Conservation (phyloP, 2,888 invertebrate species). For the Gisinianus flammeolus region DNA sequence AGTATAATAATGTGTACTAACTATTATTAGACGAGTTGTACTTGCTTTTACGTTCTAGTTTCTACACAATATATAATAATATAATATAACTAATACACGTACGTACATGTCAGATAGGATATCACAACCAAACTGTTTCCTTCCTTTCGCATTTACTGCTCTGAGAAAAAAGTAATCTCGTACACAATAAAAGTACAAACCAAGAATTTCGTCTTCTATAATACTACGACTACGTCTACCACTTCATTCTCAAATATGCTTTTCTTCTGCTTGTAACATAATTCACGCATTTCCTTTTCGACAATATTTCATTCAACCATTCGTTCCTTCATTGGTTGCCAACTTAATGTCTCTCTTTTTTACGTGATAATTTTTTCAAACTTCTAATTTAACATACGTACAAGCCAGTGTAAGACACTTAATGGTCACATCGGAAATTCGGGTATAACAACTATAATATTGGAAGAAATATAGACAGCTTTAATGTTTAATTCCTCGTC, state of each 20-base stretch:
- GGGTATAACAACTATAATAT: too few relatives aligned
- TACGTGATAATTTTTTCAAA: not conserved
- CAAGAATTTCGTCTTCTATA: not conserved
- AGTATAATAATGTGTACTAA: not conserved
- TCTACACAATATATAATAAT: not conserved
- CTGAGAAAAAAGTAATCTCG: not conserved
- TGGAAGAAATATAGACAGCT: too few relatives aligned
- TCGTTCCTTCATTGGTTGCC: too few relatives aligned
- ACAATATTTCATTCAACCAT: not conserved
- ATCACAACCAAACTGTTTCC: conserved; percentile 42
- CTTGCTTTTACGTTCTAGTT: too few relatives aligned
- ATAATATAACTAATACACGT: conserved; percentile 6
- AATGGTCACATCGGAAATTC: too few relatives aligned
- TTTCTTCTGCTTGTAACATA: not conserved
- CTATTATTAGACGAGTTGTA: too few relatives aligned
- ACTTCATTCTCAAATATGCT: not conserved
- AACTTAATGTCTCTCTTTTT: not conserved
- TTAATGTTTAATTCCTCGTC: too few relatives aligned
- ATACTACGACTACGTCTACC: not conserved
- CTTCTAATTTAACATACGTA: not conserved
- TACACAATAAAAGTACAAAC: not conserved
- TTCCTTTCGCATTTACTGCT: not conserved
- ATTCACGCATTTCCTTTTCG: not conserved
- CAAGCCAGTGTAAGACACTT: not conserved
- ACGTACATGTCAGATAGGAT: conserved; percentile 36